Evolutionary conservation across 1,140 invertebrate species (phyloP).

Genomic region (Drosophila trapezifrons): DNA sequence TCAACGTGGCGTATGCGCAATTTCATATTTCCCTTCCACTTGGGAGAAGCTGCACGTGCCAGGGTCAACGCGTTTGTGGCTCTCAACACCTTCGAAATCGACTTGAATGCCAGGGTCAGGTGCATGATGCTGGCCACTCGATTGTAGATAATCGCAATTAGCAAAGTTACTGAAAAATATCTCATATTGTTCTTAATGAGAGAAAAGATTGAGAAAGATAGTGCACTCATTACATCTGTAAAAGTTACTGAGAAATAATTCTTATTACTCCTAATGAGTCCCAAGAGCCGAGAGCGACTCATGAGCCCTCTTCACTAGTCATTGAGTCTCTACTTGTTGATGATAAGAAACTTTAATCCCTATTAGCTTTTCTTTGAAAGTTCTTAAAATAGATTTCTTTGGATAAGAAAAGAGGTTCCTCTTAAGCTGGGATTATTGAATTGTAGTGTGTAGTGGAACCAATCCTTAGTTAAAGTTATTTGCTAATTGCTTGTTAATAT

Average conservation of each 20-base stretch:
- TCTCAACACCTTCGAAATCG: neutral
- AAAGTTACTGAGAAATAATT: too few relatives aligned
- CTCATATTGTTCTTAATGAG: conserved; percentile 2
- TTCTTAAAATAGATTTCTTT: neutral
- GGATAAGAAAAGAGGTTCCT: neutral
- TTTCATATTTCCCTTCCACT: conserved; percentile 22
- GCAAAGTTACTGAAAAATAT: conserved; percentile 2
- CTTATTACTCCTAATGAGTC: conserved; percentile 4
- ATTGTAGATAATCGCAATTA: conserved; percentile 15
- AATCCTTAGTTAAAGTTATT: too few relatives aligned
- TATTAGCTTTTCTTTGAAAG: neutral
- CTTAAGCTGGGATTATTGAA: neutral
- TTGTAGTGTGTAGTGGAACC: neutral
- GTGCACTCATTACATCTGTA: too few relatives aligned
- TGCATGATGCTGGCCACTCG: neutral
- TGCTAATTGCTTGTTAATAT: too few relatives aligned
- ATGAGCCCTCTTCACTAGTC: neutral
- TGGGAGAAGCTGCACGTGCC: conserved; percentile 35
- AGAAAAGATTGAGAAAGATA: neutral
- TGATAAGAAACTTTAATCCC: too few relatives aligned
- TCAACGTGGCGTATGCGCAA: conserved; percentile 52
- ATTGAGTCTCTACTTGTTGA: conserved; percentile 7
- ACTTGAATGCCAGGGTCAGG: neutral
- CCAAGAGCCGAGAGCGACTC: too few relatives aligned
- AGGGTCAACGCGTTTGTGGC: conserved; percentile 17